Evolutionary conservation across 2,113 vertebrate genomes (phyloP).

Genomic region (Stigmatopora nigra): DNA sequence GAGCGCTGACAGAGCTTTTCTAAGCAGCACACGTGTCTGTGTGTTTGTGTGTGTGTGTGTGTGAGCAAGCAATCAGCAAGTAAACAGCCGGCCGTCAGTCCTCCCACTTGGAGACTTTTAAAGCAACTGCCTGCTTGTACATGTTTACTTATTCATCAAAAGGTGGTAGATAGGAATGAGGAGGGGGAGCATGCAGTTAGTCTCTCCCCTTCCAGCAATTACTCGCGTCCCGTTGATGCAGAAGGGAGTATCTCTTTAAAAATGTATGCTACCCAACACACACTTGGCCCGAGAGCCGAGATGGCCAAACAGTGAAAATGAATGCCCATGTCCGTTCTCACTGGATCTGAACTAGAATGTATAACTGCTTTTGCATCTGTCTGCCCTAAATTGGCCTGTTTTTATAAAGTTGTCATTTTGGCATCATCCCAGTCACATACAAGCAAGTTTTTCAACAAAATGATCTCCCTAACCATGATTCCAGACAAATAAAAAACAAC

Average conservation of each 20-base stretch:
- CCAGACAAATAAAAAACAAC: neutral
- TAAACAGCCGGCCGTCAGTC: slow-evolving; percentile 53
- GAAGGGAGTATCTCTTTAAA: slow-evolving; percentile 21
- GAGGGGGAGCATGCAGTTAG: neutral
- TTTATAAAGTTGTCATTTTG: neutral
- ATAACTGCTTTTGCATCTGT: neutral
- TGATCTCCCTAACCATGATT: too few relatives aligned
- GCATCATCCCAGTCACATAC: neutral
- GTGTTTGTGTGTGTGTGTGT: neutral
- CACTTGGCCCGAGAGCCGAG: neutral
- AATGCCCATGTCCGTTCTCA: neutral
- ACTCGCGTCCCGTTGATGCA: slow-evolving; percentile 41
- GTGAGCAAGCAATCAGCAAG: slow-evolving; percentile 36
- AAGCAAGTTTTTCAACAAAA: neutral
- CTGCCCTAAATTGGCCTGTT: neutral
- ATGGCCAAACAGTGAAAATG: neutral
- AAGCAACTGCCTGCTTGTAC: slow-evolving; percentile 44
- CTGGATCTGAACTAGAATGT: neutral
- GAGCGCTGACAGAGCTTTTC: neutral
- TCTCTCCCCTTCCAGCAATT: slow-evolving; percentile 43
- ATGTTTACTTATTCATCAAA: slow-evolving; percentile 68
- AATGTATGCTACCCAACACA: neutral
- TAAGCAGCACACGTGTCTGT: neutral
- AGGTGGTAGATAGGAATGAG: slow-evolving; percentile 21
- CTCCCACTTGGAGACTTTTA: slow-evolving; percentile 38